A percentile compares a stretch with the other conserved stretches of the same genome.
Evolutionary conservation across 1,140 invertebrate genomes (phyloP).

Genomic region (Wiebesia pumilae): DNA sequence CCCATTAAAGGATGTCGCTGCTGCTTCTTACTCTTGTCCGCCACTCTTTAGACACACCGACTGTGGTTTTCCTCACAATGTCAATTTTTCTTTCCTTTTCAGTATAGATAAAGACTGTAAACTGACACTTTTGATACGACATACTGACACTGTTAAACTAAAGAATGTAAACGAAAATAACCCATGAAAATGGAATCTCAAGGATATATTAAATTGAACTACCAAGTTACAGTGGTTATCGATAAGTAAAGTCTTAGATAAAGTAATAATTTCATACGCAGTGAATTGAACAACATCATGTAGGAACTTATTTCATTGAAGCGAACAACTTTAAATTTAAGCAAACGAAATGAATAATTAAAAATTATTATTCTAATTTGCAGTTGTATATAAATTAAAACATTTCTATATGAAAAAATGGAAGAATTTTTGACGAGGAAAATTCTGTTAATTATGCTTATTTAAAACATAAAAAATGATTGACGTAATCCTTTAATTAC

Average conservation of each 20-base stretch:
- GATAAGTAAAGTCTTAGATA: neutral
- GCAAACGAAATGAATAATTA: no score
- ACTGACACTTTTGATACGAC: neutral
- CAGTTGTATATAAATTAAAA: no score
- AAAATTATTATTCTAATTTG: no score
- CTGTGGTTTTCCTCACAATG: neutral
- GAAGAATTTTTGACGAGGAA: no score
- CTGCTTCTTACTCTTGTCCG: neutral
- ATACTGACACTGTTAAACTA: constrained; percentile 1
- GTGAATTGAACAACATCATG: no score
- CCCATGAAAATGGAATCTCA: neutral
- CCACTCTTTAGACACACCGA: neutral
- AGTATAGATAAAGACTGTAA: neutral
- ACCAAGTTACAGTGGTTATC: neutral
- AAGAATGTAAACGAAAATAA: neutral
- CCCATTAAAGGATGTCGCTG: neutral
- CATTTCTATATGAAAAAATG: no score
- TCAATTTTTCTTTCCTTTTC: neutral
- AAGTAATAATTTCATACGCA: neutral
- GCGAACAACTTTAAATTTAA: no score
- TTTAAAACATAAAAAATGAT: no score
- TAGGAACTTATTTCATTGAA: no score
- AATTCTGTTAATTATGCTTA: no score
- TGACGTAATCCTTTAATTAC: no score
- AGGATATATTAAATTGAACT: neutral